These are phyloP conservation scores for Drosophila santomea DNA, from an alignment of 1,140 invertebrate genomes.

Conservation along the genomic window DNA sequence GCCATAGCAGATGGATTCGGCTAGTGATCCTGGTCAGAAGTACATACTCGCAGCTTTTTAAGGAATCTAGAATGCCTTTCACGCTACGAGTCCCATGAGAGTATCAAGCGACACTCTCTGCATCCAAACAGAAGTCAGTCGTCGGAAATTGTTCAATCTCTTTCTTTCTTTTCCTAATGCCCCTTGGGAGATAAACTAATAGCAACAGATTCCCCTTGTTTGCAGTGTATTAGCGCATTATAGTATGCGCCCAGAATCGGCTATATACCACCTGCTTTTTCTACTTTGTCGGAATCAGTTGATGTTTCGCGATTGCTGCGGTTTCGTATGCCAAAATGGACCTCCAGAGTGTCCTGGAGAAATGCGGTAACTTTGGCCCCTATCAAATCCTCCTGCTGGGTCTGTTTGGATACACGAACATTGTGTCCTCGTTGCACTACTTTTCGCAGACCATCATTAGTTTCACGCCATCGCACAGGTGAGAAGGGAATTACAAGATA, in stretches of 20 bases:
- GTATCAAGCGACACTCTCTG: not conserved
- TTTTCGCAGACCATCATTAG: slow-evolving; percentile 87
- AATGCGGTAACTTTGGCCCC: slow-evolving; percentile 87
- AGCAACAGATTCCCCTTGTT: slow-evolving; percentile 1
- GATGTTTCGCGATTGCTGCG: slow-evolving; percentile 24
- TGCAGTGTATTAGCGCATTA: slow-evolving; percentile 22
- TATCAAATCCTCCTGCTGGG: slow-evolving; percentile 87
- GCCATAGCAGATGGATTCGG: too few species aligned
- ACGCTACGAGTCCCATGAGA: not conserved
- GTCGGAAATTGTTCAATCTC: slow-evolving; percentile 7
- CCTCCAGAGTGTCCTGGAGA: slow-evolving; percentile 86
- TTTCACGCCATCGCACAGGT: slow-evolving; percentile 85
- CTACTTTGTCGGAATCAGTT: slow-evolving; percentile 28
- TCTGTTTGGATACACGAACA: slow-evolving; percentile 86
- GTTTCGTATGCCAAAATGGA: slow-evolving; percentile 74
- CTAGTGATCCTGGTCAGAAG: too few species aligned
- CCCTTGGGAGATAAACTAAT: slow-evolving; percentile 17
- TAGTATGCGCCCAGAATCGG: not conserved
- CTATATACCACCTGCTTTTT: slow-evolving; percentile 26
- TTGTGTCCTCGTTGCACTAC: slow-evolving; percentile 86
- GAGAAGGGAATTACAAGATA: slow-evolving; percentile 2
- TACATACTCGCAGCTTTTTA: too few species aligned
- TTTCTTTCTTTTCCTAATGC: slow-evolving; percentile 4
- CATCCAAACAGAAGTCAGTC: slow-evolving; percentile 6
- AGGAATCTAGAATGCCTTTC: too few species aligned